These are phyloP conservation scores for Cepaea hortensis DNA, from an alignment of 2,888 invertebrate genomes.

Conservation along the genomic window DNA sequence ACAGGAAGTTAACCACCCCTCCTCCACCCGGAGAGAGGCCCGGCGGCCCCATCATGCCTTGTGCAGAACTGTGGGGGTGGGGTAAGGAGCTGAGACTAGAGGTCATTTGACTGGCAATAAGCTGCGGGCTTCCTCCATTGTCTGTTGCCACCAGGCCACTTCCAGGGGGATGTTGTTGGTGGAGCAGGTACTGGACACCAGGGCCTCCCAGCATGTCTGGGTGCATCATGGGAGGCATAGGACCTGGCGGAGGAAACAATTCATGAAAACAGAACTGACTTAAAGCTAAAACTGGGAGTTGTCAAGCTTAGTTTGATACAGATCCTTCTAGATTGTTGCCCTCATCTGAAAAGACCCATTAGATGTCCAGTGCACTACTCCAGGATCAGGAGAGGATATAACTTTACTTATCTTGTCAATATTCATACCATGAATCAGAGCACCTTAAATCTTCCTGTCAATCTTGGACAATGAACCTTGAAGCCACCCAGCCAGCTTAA, in stretches of 20 bases:
- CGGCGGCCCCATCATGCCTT: constrained; percentile 39
- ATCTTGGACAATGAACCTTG: too few species aligned
- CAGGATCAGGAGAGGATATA: too few species aligned
- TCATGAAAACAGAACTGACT: neutral
- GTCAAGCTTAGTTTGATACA: too few species aligned
- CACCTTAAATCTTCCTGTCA: too few species aligned
- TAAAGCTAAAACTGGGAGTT: neutral
- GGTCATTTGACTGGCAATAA: constrained; percentile 26
- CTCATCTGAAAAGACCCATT: too few species aligned
- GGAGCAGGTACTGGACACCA: constrained; percentile 40
- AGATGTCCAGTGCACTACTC: too few species aligned
- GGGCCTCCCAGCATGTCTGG: constrained; percentile 9
- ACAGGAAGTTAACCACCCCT: constrained; percentile 21
- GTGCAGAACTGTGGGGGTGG: constrained; percentile 50
- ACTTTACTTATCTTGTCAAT: too few species aligned
- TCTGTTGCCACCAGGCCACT: constrained; percentile 1
- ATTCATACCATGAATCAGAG: too few species aligned
- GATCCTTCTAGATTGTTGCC: too few species aligned
- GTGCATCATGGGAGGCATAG: constrained; percentile 54
- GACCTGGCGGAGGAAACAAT: constrained; percentile 40
- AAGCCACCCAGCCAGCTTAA: too few species aligned
- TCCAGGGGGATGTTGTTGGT: constrained; percentile 27
- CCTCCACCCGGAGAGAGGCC: constrained; percentile 24
- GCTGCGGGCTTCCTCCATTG: constrained; percentile 42
- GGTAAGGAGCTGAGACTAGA: constrained; percentile 54